Evolutionary conservation across 2,797 vertebrate species (phyloP).

Genomic region (Salarias fasciatus): DNA sequence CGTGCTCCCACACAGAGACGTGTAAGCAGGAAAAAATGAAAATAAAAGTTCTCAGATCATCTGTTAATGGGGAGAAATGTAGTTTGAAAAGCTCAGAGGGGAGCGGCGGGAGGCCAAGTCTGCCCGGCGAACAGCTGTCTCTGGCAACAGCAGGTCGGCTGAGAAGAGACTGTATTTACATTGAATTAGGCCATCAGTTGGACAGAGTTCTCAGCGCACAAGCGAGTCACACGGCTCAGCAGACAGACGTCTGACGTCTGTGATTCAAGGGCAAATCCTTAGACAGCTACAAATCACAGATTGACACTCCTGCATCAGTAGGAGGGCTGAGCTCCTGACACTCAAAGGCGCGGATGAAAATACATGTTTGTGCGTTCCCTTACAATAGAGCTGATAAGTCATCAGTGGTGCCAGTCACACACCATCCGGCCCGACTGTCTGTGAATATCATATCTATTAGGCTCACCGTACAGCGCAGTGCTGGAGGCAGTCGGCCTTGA

Average conservation of each 20-base stretch:
- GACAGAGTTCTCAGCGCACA: conserved; percentile 56
- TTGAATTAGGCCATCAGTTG: conserved; percentile 70
- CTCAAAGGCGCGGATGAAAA: conserved; percentile 21
- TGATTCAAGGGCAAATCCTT: conserved; percentile 69
- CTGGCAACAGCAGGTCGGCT: conserved; percentile 63
- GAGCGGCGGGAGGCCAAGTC: conserved; percentile 55
- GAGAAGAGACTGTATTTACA: conserved; percentile 63
- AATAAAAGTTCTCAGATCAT: conserved; percentile 6
- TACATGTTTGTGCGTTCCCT: conserved; percentile 2
- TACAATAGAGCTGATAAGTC: conserved; percentile 7
- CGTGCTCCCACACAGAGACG: neutral
- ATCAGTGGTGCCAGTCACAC: conserved; percentile 1
- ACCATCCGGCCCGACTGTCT: neutral
- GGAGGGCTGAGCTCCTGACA: conserved; percentile 42
- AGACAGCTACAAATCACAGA: conserved; percentile 62
- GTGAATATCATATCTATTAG: neutral
- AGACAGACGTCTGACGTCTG: conserved; percentile 47
- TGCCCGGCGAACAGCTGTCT: conserved; percentile 64
- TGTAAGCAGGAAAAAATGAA: neutral
- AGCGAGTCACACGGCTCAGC: conserved; percentile 61
- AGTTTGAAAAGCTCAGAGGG: conserved; percentile 54
- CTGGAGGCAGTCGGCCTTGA: neutral
- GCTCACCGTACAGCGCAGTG: neutral
- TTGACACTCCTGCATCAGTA: conserved; percentile 52
- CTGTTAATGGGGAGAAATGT: conserved; percentile 32